Percentiles rank a stretch among this genome's conserved stretches.
phyloP scores from a whole-genome alignment of 2,888 invertebrate genomes.

The Drosophila longiperda region DNA sequence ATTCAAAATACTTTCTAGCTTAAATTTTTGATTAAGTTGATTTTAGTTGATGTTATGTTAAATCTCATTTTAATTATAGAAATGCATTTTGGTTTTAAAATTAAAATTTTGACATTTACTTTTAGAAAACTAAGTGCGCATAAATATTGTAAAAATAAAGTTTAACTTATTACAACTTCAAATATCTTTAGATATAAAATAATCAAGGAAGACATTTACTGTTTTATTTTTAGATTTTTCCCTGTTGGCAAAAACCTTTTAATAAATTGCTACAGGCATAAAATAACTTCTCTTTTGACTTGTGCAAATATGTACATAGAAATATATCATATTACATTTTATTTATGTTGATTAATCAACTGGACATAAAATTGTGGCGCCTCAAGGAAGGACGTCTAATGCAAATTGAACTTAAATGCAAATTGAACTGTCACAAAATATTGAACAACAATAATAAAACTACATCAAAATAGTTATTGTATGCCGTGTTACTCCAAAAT shows the following conservation, averaged over 20 bases:
- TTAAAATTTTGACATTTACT: neutral
- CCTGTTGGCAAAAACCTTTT: neutral
- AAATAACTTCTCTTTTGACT: neutral
- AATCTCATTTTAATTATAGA: neutral
- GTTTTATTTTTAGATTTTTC: neutral
- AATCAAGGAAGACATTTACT: neutral
- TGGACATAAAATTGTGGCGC: constrained; percentile 11
- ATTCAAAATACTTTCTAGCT: neutral
- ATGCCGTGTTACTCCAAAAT: constrained; percentile 13
- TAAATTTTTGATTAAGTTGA: neutral
- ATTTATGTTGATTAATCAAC: constrained; percentile 19
- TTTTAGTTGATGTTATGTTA: neutral
- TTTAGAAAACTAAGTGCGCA: neutral
- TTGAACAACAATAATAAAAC: constrained; percentile 8
- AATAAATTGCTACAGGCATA: neutral
- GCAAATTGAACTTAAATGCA: constrained; percentile 45
- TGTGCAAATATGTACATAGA: neutral
- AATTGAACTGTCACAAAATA: constrained; percentile 46
- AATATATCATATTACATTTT: neutral
- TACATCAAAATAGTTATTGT: neutral
- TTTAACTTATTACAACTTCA: neutral
- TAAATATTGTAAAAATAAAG: neutral
- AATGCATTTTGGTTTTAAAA: neutral
- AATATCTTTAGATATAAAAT: neutral
- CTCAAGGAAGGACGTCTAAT: neutral